Evolutionary conservation across 2,888 invertebrate species (phyloP), one percentile per base, ranked within the genome.

Genomic region (Papilio elwesi): DNA sequence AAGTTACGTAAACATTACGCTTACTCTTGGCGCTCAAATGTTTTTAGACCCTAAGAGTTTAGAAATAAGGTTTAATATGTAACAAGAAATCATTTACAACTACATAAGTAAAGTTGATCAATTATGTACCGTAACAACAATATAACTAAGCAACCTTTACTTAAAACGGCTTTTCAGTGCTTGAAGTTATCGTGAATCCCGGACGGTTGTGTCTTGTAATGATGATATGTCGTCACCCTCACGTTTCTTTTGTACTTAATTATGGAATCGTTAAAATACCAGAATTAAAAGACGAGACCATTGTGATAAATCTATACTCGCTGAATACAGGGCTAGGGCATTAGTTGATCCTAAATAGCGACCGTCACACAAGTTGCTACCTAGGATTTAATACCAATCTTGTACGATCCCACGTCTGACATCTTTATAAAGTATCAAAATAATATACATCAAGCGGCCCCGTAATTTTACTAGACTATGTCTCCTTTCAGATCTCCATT

Each of bases 1-100:
- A 59, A 51, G 67, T 67, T 71, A 71, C 66, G 52, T 71, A 67
- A 71, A 71, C 16, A 57, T 51, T 16, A 52, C 62, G 49, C 47
- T 71, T 55, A 71, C 55, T 49, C 48, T 13, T 62, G 12, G 0
- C 6, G 12, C 7, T 36, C 48, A 70, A 53, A 10, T 48, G 13
- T 51, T 62, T 59, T 3, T 59, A 12, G 15, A 43, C 69, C 15
- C 43, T 69, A 51, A 16, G 0, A 2, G 11, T 12, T 11, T 4
- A 36, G 1, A 12, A 43, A 51, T 38, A 69, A 36, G 8, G 43
- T 69, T 51, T 11, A 69, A 62, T 51, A 51, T 69, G 52, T 67
- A 57, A 43, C 49, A 51, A 47, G n/a, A 15, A 69, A 59, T 53
- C 15, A 9, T 52, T 8, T 1, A 5, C 6, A 59, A 13, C 8